Percentiles rank a stretch among this genome's conserved stretches.
These are phyloP conservation scores for Synaphobranchus kaupii DNA, from an alignment of 2,797 vertebrate genomes.

Conservation along the genomic window DNA sequence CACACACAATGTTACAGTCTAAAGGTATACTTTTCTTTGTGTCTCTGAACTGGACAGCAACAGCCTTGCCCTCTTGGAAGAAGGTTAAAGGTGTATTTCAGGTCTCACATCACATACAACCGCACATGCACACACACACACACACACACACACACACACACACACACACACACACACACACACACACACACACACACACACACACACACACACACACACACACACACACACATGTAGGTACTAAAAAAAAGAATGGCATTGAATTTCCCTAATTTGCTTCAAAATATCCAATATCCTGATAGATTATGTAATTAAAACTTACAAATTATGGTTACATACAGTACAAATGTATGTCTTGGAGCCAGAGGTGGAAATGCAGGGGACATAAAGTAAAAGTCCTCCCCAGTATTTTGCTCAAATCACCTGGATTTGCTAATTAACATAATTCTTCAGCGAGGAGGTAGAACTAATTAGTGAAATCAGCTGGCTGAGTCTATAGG, in stretches of 20 bases:
- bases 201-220: neutral
- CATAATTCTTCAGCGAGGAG: no score
- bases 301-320: neutral
- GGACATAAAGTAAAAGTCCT: no score
- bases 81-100: slow-evolving; percentile 43
- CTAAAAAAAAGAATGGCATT: neutral
- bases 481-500: no score
- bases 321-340: neutral
- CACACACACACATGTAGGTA: neutral
- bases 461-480: no score
- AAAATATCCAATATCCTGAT: neutral
- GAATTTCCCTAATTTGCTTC: neutral
- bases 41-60: neutral
- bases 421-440: no score
- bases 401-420: no score
- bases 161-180: neutral
- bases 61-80: neutral
- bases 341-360: neutral
- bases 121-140: neutral
- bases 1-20: neutral
- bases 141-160: neutral
- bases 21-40: slow-evolving; percentile 9
- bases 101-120: slow-evolving; percentile 38
- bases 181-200: neutral
- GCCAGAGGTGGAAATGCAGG: no score